phyloP scores from a whole-genome alignment of 2,113 vertebrate genomes.

The Chauna torquata region DNA sequence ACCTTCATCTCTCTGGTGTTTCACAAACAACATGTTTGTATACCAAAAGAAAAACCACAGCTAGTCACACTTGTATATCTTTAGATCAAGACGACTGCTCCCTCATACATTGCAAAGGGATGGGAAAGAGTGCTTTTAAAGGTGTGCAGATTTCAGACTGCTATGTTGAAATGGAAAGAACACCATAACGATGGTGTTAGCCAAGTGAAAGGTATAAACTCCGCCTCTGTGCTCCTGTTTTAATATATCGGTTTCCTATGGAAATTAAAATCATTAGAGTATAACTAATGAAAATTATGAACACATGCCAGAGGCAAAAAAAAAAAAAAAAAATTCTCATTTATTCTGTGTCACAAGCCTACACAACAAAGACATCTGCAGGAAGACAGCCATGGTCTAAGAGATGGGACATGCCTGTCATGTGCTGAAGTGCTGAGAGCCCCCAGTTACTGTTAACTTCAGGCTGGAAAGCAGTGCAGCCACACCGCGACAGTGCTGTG shows the following conservation, averaged over 20 bases:
- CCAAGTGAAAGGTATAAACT: not conserved
- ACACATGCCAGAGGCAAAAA: not conserved
- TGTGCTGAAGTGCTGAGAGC: not conserved
- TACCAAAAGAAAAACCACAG: not conserved
- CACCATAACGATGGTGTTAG: not conserved
- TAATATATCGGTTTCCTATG: not conserved
- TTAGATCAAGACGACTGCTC: not conserved
- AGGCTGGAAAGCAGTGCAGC: not conserved
- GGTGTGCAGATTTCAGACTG: not conserved
- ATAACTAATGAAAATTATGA: not conserved
- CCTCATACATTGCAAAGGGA: not conserved
- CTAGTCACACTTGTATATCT: not conserved
- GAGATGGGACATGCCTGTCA: not conserved
- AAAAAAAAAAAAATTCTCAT: not conserved
- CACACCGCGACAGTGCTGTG: rapidly evolving
- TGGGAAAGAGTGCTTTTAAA: not conserved
- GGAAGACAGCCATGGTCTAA: not conserved
- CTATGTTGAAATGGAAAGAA: not conserved
- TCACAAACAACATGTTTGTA: not conserved
- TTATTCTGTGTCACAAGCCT: not conserved
- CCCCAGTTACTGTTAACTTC: not conserved
- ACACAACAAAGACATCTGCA: not conserved
- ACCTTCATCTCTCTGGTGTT: not conserved
- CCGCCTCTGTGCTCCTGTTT: not conserved
- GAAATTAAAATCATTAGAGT: not conserved